Percentiles rank a stretch among this genome's conserved stretches.
Evolutionary conservation across 2,797 vertebrate species (phyloP).

Genomic region (Sebastes iracundus): DNA sequence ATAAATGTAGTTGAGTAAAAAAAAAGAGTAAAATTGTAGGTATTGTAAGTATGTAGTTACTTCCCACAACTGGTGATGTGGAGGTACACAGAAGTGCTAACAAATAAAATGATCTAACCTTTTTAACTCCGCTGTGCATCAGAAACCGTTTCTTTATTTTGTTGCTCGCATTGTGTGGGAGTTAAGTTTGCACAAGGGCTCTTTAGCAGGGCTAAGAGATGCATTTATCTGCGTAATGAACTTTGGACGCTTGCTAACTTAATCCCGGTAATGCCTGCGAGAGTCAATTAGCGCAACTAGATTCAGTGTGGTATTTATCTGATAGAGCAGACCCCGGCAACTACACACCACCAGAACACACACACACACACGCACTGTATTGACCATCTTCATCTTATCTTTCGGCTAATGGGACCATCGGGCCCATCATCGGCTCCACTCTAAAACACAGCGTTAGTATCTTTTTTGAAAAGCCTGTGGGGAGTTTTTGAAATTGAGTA

Average conservation of each 20-base stretch:
- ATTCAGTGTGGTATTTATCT: constrained; percentile 85
- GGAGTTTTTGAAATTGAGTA: constrained; percentile 73
- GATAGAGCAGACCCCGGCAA: constrained; percentile 67
- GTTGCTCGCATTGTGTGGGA: constrained; percentile 70
- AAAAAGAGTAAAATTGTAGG: background rate
- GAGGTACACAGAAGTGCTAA: constrained; percentile 2
- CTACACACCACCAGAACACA: constrained; percentile 44
- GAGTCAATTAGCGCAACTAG: constrained; percentile 87
- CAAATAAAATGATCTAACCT: constrained; percentile 37
- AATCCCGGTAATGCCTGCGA: constrained; percentile 89
- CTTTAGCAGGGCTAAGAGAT: constrained; percentile 84
- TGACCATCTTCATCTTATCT: constrained; percentile 78
- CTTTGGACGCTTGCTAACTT: constrained; percentile 86
- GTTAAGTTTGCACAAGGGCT: constrained; percentile 76
- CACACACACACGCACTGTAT: constrained; percentile 56
- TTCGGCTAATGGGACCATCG: constrained; percentile 72
- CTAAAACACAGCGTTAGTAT: constrained; percentile 40
- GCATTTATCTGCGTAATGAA: constrained; percentile 89
- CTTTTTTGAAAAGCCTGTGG: constrained; percentile 57
- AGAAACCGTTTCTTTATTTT: constrained; percentile 47
- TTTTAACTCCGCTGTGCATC: constrained; percentile 25
- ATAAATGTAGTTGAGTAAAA: background rate
- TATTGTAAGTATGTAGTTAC: background rate
- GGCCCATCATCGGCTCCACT: constrained; percentile 74
- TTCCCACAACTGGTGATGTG: background rate